These are phyloP conservation scores for Shinisaurus crocodilurus DNA, from an alignment of 2,113 vertebrate genomes.

Conservation along the genomic window DNA sequence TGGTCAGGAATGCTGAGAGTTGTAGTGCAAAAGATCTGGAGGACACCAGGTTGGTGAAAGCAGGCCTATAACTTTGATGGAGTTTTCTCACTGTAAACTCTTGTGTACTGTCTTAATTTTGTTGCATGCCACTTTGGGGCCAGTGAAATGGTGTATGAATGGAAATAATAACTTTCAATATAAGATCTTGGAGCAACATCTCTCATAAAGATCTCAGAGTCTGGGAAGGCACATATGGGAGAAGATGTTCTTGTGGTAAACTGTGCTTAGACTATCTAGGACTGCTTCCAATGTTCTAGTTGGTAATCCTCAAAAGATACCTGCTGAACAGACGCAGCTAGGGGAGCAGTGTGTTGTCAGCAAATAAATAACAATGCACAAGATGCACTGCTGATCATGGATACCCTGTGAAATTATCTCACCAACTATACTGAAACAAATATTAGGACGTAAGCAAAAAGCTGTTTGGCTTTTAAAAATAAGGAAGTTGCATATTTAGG, in stretches of 20 bases:
- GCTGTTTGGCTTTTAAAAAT: neutral
- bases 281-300: neutral
- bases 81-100: neutral
- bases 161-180: too few species aligned
- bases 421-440: neutral
- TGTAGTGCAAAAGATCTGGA: too few species aligned
- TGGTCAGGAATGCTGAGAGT: too few species aligned
- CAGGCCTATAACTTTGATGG: neutral
- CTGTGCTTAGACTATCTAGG: neutral
- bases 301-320: neutral
- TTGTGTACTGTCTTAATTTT: neutral
- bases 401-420: neutral
- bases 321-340: too few species aligned
- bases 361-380: neutral
- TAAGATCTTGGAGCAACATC: neutral
- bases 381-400: slow-evolving; percentile 2
- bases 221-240: neutral
- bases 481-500: accelerated
- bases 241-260: neutral
- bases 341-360: neutral
- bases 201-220: neutral
- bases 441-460: neutral
- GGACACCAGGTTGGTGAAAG: too few species aligned
- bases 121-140: neutral
- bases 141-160: neutral